Base-by-base conservation (phyloP, 2,888 invertebrate genomes). In the Deroplatys truncata region DNA sequence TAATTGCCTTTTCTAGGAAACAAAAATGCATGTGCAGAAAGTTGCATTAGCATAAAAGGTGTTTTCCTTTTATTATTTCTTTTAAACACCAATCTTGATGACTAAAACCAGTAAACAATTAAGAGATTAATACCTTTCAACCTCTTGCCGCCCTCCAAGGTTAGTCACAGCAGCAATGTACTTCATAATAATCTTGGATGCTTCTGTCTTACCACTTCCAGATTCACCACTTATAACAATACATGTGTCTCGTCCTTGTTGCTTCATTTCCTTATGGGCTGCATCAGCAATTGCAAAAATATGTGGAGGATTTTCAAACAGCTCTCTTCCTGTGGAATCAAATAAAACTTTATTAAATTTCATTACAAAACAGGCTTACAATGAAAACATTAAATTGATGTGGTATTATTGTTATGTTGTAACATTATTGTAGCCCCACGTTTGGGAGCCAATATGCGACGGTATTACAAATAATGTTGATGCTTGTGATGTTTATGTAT, bases 171-270 rank as follows among this genome's bases (percentile, higher is more conserved):
- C 99, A 0, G 99, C 99, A 91, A 99, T 98, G 93, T 98, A 98
- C 93, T 98, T 98, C 99, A 99, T 99, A 91, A 99, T 99, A 92
- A 99, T 99, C 94, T 99, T 99, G 90, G 99, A 99, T 0, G 99
- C 99, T 93, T 99, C 99, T 10, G 99, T 99, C 94, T 99, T 99
- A 82, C 99, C 99, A 31, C 99, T 97, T 2, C 99, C 99, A 1
- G 98, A 99, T 94, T 99, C 99, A 0, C 98, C 98, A n/a, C 97
- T 97, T 92, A 99, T 99, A 83, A 99, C 97, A 91, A 99, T 99
- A 93, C 99, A 99, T 9, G 99, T 98, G 94, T 99, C 99, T 92
- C 96, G 96, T 86, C 98, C 93, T 90, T 95, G 92, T 93, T 99
- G 97, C 93, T 98, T 97, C 95, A 99, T 97, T 90, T 98, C 97